These are phyloP conservation scores for Stenurella melanura DNA, from an alignment of 2,888 invertebrate species.

Conservation along the genomic window DNA sequence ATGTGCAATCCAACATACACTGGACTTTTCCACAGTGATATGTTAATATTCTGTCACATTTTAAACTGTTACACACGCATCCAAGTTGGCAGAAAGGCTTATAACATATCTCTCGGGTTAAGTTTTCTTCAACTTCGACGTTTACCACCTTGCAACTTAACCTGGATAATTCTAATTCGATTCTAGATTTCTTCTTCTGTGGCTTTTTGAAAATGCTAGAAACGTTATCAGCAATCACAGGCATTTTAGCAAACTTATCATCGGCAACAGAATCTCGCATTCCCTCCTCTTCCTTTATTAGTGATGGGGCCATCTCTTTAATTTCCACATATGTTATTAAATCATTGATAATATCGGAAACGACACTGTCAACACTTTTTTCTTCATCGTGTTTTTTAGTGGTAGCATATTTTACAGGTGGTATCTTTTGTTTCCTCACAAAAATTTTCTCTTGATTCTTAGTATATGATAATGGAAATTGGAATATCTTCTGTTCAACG, in stretches of 20 bases:
- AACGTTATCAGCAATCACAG: slow-evolving; percentile 46
- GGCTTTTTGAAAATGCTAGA: slow-evolving; percentile 48
- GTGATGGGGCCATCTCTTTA: slow-evolving; percentile 76
- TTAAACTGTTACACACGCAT: slow-evolving; percentile 80
- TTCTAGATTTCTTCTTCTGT: slow-evolving; percentile 54
- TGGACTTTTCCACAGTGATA: slow-evolving; percentile 79
- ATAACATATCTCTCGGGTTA: slow-evolving; percentile 71
- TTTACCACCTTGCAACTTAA: slow-evolving; percentile 82
- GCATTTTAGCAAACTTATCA: slow-evolving; percentile 53
- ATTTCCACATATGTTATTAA: slow-evolving; percentile 79
- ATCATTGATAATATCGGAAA: slow-evolving; percentile 72
- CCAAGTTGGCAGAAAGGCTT: slow-evolving; percentile 79
- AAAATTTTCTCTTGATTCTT: slow-evolving; percentile 77
- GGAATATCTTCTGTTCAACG: slow-evolving; percentile 68
- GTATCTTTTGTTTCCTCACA: slow-evolving; percentile 67
- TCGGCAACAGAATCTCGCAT: slow-evolving; percentile 50
- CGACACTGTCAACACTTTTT: slow-evolving; percentile 31
- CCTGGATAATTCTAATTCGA: slow-evolving; percentile 75
- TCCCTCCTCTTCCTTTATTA: slow-evolving; percentile 72
- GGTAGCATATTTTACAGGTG: not conserved
- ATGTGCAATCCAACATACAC: slow-evolving; percentile 78
- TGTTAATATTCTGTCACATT: slow-evolving; percentile 69
- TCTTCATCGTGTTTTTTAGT: slow-evolving; percentile 6
- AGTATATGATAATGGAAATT: slow-evolving; percentile 77
- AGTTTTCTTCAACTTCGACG: slow-evolving; percentile 67